Percentiles rank a stretch among this genome's conserved stretches.
phyloP scores from a whole-genome alignment of 2,113 vertebrate species.

The Verasper variegatus region DNA sequence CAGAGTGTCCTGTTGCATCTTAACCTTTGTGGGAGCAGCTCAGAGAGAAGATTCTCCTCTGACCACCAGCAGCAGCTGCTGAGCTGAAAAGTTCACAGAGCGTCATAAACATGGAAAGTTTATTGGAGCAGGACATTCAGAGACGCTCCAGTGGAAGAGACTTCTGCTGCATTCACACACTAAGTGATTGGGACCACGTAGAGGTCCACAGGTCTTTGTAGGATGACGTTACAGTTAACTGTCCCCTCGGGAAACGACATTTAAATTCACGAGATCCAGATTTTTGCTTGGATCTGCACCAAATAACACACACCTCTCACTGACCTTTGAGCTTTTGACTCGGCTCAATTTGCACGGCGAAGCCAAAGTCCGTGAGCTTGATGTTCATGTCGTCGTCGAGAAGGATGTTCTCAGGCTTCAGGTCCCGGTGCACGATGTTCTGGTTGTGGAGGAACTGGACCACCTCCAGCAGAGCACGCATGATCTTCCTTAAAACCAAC shows the following conservation, averaged over 20 bases:
- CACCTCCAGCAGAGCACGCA: conserved; percentile 93
- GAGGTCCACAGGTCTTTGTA: too few species aligned
- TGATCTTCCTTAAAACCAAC: conserved; percentile 90
- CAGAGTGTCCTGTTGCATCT: conserved; percentile 64
- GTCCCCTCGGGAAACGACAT: too few species aligned
- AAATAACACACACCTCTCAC: neutral
- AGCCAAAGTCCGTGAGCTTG: conserved; percentile 97
- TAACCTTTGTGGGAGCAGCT: conserved; percentile 64
- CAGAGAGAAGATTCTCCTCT: conserved; percentile 40
- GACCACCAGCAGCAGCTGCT: conserved; percentile 47
- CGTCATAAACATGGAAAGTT: neutral
- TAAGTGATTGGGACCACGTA: too few species aligned
- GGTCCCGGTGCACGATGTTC: conserved; percentile 94
- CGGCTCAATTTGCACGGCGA: conserved; percentile 87
- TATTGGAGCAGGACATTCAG: neutral
- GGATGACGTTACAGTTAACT: too few species aligned
- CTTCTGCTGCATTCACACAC: too few species aligned
- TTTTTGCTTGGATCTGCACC: too few species aligned
- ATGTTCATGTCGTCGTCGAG: conserved; percentile 96
- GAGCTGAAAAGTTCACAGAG: neutral
- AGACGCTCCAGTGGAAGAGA: too few species aligned
- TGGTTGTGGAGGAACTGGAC: conserved; percentile 89
- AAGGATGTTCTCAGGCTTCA: conserved; percentile 98
- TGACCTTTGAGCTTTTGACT: conserved; percentile 90
- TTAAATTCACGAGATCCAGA: too few species aligned